These are phyloP conservation scores for Panthera uncia DNA, from an alignment of 2,113 vertebrate genomes.

Conservation along the genomic window DNA sequence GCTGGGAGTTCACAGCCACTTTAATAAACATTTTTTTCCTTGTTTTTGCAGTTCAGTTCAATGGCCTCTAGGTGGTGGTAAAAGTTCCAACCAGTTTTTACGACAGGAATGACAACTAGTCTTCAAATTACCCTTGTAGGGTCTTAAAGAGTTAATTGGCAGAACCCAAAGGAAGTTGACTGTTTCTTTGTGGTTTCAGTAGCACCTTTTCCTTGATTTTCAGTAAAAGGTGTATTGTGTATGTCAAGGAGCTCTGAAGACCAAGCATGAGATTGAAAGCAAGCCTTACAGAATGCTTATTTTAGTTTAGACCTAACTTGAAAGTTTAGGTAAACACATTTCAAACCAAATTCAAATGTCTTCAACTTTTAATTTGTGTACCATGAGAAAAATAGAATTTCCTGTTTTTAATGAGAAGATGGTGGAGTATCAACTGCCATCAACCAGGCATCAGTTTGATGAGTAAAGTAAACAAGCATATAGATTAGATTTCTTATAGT, in stretches of 20 bases:
- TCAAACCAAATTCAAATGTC: slow-evolving; percentile 22
- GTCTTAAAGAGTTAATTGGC: not conserved
- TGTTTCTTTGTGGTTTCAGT: slow-evolving; percentile 1
- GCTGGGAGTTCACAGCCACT: not conserved
- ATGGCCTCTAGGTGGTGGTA: slow-evolving; percentile 65
- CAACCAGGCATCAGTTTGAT: not conserved
- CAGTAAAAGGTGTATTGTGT: not conserved
- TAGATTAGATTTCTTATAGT: slow-evolving; percentile 31
- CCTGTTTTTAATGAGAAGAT: not conserved
- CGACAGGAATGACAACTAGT: too few relatives aligned
- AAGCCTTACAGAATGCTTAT: not conserved
- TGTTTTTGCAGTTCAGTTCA: not conserved
- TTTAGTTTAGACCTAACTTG: not conserved
- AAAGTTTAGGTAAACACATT: not conserved
- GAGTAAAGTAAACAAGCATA: not conserved
- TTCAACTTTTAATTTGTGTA: slow-evolving; percentile 20
- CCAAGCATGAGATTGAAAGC: not conserved
- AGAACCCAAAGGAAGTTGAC: not conserved
- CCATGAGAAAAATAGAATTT: not conserved
- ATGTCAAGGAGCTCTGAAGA: not conserved
- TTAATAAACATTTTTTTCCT: not conserved
- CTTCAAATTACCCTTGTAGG: not conserved
- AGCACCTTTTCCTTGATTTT: not conserved
- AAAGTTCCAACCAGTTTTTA: slow-evolving; percentile 47
- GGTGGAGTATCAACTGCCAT: slow-evolving; percentile 1